phyloP scores from a whole-genome alignment of 2,888 invertebrate species.

The Spisula solida region DNA sequence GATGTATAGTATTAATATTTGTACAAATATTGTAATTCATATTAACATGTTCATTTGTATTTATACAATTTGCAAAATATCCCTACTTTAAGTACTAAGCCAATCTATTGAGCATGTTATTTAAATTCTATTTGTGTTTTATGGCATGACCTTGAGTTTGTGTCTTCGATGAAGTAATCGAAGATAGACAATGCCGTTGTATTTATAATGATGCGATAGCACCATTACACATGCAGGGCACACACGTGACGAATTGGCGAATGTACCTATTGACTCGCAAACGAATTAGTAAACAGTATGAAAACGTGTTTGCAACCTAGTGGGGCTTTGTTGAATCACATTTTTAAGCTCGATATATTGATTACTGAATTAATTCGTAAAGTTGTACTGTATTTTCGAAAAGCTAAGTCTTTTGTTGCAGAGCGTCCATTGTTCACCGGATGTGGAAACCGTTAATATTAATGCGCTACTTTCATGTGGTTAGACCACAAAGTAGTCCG shows the following conservation, averaged over 20 bases:
- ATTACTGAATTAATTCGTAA: not conserved
- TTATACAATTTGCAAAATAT: too few relatives aligned
- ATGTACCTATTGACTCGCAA: not conserved
- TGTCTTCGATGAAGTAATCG: not conserved
- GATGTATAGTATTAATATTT: not conserved
- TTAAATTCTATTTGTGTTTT: not conserved
- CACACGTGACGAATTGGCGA: not conserved
- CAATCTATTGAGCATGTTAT: not conserved
- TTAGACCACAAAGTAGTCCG: slow-evolving; percentile 26
- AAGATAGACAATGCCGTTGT: not conserved
- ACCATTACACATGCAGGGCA: not conserved
- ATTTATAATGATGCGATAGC: too few relatives aligned
- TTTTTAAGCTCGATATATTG: not conserved
- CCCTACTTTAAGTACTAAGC: too few relatives aligned
- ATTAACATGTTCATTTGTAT: too few relatives aligned
- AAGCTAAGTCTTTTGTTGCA: not conserved
- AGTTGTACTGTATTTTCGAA: not conserved
- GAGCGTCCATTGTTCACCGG: not conserved
- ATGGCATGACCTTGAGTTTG: not conserved
- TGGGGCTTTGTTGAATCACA: not conserved
- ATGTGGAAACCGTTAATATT: slow-evolving; percentile 1
- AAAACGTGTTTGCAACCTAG: not conserved
- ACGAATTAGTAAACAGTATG: not conserved
- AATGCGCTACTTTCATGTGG: slow-evolving; percentile 19
- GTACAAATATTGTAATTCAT: not conserved